These are phyloP conservation scores for Eupithecia exiguata DNA, from an alignment of 2,888 invertebrate species.

Conservation along the genomic window DNA sequence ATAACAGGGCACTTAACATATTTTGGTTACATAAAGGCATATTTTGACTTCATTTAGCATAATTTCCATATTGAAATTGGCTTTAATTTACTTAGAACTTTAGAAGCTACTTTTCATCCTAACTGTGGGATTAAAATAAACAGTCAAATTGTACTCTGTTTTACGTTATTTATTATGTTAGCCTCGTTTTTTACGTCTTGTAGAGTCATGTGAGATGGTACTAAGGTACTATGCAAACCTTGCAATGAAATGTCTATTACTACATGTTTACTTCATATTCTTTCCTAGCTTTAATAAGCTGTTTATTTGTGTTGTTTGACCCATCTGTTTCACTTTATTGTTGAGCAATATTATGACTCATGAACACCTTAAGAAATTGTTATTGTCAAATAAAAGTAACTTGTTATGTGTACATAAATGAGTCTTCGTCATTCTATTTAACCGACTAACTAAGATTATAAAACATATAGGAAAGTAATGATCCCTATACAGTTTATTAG, in stretches of 20 bases:
- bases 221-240: not conserved
- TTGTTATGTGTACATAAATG: not conserved
- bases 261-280: not conserved
- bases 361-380: not conserved
- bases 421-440: not conserved
- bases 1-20: not conserved
- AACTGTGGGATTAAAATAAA: slow-evolving; percentile 12
- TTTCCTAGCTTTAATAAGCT: not conserved
- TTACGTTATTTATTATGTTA: slow-evolving; percentile 5
- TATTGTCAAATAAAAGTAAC: not conserved
- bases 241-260: not conserved
- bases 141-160: not conserved
- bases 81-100: not conserved
- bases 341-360: not conserved
- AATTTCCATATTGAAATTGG: slow-evolving; percentile 5
- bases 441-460: not conserved
- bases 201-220: not conserved
- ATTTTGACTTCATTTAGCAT: not conserved
- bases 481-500: not conserved
- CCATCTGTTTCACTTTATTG: not conserved
- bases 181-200: not conserved
- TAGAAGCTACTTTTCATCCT: not conserved
- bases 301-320: not conserved
- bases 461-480: not conserved
- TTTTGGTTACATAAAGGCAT: not conserved